phyloP scores from a whole-genome alignment of 2,888 invertebrate species.

The Epinotia nisella region DNA sequence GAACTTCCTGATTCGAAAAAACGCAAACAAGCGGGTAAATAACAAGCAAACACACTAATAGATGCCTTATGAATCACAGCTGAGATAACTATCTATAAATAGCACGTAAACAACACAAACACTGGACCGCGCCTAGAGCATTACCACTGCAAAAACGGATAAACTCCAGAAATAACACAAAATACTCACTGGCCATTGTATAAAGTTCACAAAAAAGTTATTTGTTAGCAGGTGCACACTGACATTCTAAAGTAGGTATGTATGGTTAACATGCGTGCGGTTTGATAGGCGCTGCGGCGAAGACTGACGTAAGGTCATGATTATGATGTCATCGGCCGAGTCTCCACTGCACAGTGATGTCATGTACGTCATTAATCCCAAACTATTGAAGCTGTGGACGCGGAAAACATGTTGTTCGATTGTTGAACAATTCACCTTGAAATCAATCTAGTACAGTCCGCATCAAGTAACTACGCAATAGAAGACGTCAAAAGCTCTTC shows the following conservation, averaged over 20 bases:
- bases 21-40: not conserved
- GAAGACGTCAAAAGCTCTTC: too few relatives aligned
- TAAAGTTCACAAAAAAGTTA: conserved; percentile 8
- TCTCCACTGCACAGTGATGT: conserved; percentile 36
- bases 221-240: not conserved
- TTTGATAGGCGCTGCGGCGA: conserved; percentile 11
- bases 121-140: conserved; percentile 4
- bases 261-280: conserved; percentile 3
- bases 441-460: too few relatives aligned
- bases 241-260: conserved; percentile 7
- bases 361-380: conserved; percentile 14
- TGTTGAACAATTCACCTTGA: too few relatives aligned
- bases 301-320: conserved; percentile 29
- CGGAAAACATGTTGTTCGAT: too few relatives aligned
- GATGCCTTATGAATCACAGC: conserved; percentile 43
- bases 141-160: not conserved
- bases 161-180: not conserved
- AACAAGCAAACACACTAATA: not conserved
- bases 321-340: conserved; percentile 40
- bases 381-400: not conserved
- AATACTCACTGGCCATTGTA: conserved; percentile 39
- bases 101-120: conserved; percentile 43
- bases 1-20: not conserved
- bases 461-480: too few relatives aligned
- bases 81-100: conserved; percentile 52